Evolutionary conservation across 2,797 vertebrate genomes (phyloP), one percentile per base, ranked within the genome.

Genomic region (Heteromormyrus szaboi): DNA sequence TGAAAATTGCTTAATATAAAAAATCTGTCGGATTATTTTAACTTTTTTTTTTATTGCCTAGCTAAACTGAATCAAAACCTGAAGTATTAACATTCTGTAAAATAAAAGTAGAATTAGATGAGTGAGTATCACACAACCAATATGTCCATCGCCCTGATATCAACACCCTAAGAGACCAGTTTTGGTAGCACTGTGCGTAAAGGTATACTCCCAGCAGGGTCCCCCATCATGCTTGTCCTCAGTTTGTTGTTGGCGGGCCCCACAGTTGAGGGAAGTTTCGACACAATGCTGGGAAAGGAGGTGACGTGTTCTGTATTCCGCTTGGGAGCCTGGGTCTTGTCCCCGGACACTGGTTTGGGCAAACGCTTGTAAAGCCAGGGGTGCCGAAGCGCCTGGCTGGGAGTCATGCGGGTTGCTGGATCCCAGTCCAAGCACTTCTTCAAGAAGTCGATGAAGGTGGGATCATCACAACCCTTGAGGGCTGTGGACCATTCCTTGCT

Each of bases 351-450:
- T 0, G 97, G 95, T 90, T 97, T 98, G 92, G 97, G 96, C 3
- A 94, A 89, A 90, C 97, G 95, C 62, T 97, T 98, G 91, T 96
- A 97, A 90, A 99, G 96, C 98, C 98, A 99, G 3, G 97, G 96
- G 93, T 99, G 98, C 89, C 97, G 95, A 89, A 99, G 95, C 4
- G 98, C 98, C 93, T 98, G 97, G 90, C 94, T 94, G 0, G 98
- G 98, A 0, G 97, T 99, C 94, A 99, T 95, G 88, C 98, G 97
- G 0, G 95, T 93, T 0, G 96, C 92, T 14, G 98, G 97, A 88
- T 99, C 98, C 98, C 98, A 99, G 92, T 98, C 98, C 94, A 99
- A 96, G 94, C 98, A 99, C 87, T 97, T 97, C 93, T 98, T 98
- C 89, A 99, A 94, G 95, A 99, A 99, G 92, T 98, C 98, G 91